Evolutionary conservation across 1,140 invertebrate genomes (phyloP), one percentile per base, ranked within the genome.

Genomic region (Oryctes rhinoceros): DNA sequence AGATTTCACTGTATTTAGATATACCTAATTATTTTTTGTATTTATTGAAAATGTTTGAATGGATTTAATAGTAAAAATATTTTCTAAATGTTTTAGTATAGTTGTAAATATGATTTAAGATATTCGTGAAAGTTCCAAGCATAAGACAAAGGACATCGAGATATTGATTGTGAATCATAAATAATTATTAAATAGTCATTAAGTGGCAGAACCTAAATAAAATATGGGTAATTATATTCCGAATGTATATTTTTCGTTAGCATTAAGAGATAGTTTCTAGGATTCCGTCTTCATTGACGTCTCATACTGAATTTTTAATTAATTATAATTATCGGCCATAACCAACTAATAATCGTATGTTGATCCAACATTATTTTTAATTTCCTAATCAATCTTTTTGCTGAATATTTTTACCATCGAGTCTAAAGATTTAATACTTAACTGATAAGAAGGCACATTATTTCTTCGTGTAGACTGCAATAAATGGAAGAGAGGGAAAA

Each of bases 381-480:
- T 53, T 15, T 13, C 49, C 13, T 53, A 53, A 53, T 53, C 49
- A 53, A 53, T 53, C 49, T 53, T 53, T 53, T 53, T 53, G n/a
- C 49, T 53, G 49, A 18, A 53, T 53, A 53, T 53, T 53, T 53
- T 53, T 53, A 53, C 49, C 11, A 53, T 53, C 49, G 13, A 53
- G 49, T 53, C 49, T 18, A 15, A 18, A 53, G 49, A 53, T 53
- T 53, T 53, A 53, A 53, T 18, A 18, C 49, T 53, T 18, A 44
- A 18, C 49, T 67, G 65, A 67, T 67, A 67, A 67, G 10, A 24
- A 24, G 65, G 4, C 20, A 44, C 24, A 24, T 67, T 67, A 67
- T 67, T 67, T 35, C 65, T 67, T 53, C 24, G 18, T 67, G 18
- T 67, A 35, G 65, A 67, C 65, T 35, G 65, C 65, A 67, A 24